Base-by-base conservation (phyloP, 2,888 invertebrate species). In the Azorinus chamasolen region DNA sequence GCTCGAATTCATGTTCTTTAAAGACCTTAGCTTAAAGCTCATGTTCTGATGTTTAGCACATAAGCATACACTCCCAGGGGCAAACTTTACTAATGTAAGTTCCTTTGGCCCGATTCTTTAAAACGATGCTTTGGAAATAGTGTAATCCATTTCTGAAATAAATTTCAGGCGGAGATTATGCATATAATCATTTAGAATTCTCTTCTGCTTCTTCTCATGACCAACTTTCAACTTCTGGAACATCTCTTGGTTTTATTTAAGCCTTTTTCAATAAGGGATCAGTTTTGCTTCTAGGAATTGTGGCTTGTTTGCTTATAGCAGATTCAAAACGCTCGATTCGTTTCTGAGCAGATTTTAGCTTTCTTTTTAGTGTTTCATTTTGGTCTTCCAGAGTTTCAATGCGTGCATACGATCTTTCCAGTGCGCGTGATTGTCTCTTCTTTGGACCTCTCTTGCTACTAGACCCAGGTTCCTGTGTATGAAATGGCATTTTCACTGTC, bases 141-240 rank as follows among this genome's bases (percentile, higher is more conserved):
- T 59, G 50, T 57, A 62, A 39, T 48, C 27, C 1, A 53, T 14
- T 48, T 72, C 73, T 12, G 76, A 48, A 12, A 27, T 24, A 46
- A 73, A 73, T 54, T 77, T 73, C n/a, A 46, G 10, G 48, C 77
- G 80, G 5, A 73, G 43, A 37, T 58, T 73, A 45, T 69, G 59
- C 73, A 73, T 58, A 22, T 64, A 77, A 54, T 77, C 80, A 50
- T 72, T 72, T 14, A 80, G 32, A 1, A 80, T 61, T 16, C 66
- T 37, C 48, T 76, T 77, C 39, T 79, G 68, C 18, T 18, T 24
- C 39, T 64, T 63, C 5, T 5, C 41, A 1, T 50, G 71, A 18
- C 55, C 66, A 27, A 70, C 61, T 48, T 78, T 78, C 25, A 65
- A 72, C 45, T 22, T 58, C 45, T 0, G 64, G 72, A 1, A 59